A percentile compares a stretch with the other conserved stretches of the same genome.
Evolutionary conservation across 2,888 invertebrate species (phyloP).

Genomic region (Agonopterix alstromeriana): DNA sequence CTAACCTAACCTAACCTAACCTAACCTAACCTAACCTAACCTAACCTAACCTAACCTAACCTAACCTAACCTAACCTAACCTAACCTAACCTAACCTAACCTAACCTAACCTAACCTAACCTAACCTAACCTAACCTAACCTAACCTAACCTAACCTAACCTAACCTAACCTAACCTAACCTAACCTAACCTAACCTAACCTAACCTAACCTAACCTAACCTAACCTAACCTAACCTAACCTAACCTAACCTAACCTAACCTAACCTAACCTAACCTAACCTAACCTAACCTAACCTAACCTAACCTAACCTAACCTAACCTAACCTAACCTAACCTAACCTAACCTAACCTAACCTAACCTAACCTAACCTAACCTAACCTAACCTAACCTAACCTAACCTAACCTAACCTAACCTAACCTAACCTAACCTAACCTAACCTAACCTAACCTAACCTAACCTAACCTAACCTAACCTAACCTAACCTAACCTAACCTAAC

Average conservation of each 20-base stretch:
- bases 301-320: slow-evolving; percentile 16
- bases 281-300: slow-evolving; percentile 16
- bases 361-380: no score
- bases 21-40: no score
- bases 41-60: no score
- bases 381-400: no score
- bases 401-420: no score
- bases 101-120: slow-evolving; percentile 19
- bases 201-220: slow-evolving; percentile 17
- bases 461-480: no score
- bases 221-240: slow-evolving; percentile 21
- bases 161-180: slow-evolving; percentile 14
- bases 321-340: slow-evolving; percentile 14
- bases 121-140: slow-evolving; percentile 15
- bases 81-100: slow-evolving; percentile 7
- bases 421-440: no score
- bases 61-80: no score
- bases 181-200: slow-evolving; percentile 14
- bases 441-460: no score
- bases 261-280: slow-evolving; percentile 18
- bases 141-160: slow-evolving; percentile 13
- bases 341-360: no score
- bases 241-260: slow-evolving; percentile 23
- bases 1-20: slow-evolving; percentile 16
- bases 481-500: no score